These are phyloP conservation scores for Falco punctatus DNA, from an alignment of 2,113 vertebrate species.

Conservation along the genomic window DNA sequence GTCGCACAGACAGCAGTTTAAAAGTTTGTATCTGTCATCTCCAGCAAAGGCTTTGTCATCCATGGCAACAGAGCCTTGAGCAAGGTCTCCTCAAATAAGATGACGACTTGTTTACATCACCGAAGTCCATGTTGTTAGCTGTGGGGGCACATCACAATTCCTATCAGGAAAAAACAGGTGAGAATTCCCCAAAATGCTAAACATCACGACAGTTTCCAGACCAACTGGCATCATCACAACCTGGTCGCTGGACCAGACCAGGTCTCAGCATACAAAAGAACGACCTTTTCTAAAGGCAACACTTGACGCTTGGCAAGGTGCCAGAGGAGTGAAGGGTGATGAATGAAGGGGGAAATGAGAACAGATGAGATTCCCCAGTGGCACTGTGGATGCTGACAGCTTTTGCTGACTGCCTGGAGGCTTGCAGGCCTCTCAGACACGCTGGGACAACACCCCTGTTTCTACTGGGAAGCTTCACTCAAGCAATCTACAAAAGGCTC, in stretches of 20 bases:
- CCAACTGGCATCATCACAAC: not conserved
- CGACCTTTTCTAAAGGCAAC: not conserved
- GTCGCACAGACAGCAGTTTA: not conserved
- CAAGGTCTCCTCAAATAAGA: not conserved
- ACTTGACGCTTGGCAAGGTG: not conserved
- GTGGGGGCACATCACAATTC: not conserved
- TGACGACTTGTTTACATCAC: not conserved
- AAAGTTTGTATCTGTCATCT: not conserved
- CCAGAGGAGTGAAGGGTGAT: not conserved
- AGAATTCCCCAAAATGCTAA: not conserved
- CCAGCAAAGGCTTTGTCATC: not conserved
- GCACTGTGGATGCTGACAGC: not conserved
- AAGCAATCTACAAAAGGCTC: not conserved
- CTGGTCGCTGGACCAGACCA: not conserved
- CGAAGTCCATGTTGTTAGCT: rapidly evolving
- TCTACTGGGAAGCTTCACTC: not conserved
- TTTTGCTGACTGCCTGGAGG: not conserved
- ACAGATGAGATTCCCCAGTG: not conserved
- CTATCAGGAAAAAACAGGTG: not conserved
- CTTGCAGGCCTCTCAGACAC: not conserved
- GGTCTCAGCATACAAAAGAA: not conserved
- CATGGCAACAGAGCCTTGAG: not conserved
- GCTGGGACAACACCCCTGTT: not conserved
- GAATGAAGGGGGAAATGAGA: not conserved
- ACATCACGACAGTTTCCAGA: not conserved